Evolutionary conservation across 2,113 vertebrate genomes (phyloP), one percentile per base, ranked within the genome.

Genomic region (Melospiza georgiana): DNA sequence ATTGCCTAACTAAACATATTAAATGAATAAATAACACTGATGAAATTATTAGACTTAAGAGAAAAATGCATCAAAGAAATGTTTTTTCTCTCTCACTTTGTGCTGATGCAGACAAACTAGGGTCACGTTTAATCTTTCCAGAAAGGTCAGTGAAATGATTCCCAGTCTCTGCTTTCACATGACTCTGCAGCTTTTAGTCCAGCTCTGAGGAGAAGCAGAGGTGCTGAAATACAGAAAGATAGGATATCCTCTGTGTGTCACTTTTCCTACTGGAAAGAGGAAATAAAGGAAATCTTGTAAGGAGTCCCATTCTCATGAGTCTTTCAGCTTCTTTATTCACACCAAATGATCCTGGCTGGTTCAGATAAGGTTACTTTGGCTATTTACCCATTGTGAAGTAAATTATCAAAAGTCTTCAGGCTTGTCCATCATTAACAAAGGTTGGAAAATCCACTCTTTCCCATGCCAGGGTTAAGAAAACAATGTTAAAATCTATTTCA

Each of bases 281-380:
- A 95, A 96, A 91, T 90, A 52, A 86, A 67, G 83, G 93, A 94
- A 96, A 87, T 92, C 90, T 95, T 92, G 85, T 37, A 44, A 95
- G 82, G 52, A 94, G 58, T 57, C 85, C 90, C 1, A 19, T 96
- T 96, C 94, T 92, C 95, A 86, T 57, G 93, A 93, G 82, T 9
- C 61, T 93, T 89, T 37, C 79, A 93, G 90, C 61, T 91, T 72
- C 92, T 89, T 97, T 96, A 81, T 78, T 88, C 94, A 92, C 23
- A 52, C 24, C 52, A 81, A 95, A 65, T 75, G 76, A 92, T 86
- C 57, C 94, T 96, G 95, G 65, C 33, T 92, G 24, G 90, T 96
- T 95, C 92, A 96, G 96, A 97, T 96, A 97, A 95, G 95, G 94
- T 96, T 71, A 93, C 88, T 84, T 89, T 54, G 79, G 61, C 52